These are phyloP conservation scores for Molanna angustata DNA, from an alignment of 2,888 invertebrate species.

Conservation along the genomic window DNA sequence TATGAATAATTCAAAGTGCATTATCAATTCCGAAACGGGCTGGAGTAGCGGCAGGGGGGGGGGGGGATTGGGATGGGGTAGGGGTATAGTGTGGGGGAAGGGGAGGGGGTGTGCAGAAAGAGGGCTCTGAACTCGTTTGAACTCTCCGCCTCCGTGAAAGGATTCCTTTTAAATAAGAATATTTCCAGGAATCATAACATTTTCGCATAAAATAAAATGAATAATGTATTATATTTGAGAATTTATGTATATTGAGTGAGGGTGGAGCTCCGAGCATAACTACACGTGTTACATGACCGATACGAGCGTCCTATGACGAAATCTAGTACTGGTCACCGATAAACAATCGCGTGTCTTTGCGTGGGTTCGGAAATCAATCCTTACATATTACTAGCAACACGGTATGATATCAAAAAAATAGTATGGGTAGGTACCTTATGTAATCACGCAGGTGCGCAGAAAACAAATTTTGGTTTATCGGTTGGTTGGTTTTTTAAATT, in stretches of 20 bases:
- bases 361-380: too few relatives aligned
- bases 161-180: slow-evolving; percentile 32
- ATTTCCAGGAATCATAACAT: slow-evolving; percentile 29
- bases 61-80: slow-evolving; percentile 1
- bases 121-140: slow-evolving; percentile 32
- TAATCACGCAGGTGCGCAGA: too few relatives aligned
- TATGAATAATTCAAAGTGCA: slow-evolving; percentile 34
- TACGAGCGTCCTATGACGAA: too few relatives aligned
- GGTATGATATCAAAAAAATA: too few relatives aligned
- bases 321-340: too few relatives aligned
- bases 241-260: slow-evolving; percentile 18
- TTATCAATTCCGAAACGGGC: slow-evolving; percentile 31
- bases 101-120: slow-evolving; percentile 13
- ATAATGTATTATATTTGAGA: slow-evolving; percentile 24
- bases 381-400: too few relatives aligned
- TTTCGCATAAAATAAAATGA: slow-evolving; percentile 28
- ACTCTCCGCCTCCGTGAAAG: slow-evolving; percentile 32
- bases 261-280: too few relatives aligned
- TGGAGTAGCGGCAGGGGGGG: slow-evolving; percentile 3
- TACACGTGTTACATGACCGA: too few relatives aligned
- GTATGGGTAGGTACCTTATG: too few relatives aligned
- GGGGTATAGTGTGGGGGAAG: slow-evolving; percentile 1
- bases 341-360: too few relatives aligned
- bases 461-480: too few relatives aligned
- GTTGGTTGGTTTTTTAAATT: too few relatives aligned